Evolutionary conservation across 2,888 invertebrate genomes (phyloP), one percentile per base, ranked within the genome.

Genomic region (Aricia artaxerxes): DNA sequence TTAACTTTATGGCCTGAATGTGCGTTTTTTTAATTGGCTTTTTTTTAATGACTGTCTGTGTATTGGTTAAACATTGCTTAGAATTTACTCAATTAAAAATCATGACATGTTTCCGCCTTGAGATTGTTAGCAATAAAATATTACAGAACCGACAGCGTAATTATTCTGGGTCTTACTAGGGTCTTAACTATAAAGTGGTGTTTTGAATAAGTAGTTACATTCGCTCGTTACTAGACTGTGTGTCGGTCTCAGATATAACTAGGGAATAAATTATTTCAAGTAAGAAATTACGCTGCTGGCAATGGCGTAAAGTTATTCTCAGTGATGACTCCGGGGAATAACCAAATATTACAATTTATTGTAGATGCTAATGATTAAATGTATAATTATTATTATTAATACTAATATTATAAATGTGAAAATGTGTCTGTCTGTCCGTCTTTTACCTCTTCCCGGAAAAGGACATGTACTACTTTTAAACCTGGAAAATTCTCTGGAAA

Each of bases 131-230:
- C 13, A 69, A 69, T 69, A 69, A 75, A 44, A 49, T 9, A 24
- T 31, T 75, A 57, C 53, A 16, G 53, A 53, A 76, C 24, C 2
- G 31, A 75, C 35, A 2, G 75, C 35, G 13, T 76, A 76, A 76
- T 53, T 49, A 40, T 40, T 40, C 40, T 40, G 5, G 40, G 24
- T 24, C 24, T 24, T 24, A 24, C 75, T 49, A 53, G 24, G 24
- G 53, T 53, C 35, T 75, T 53, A 53, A 24, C 53, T 57, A 75
- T 75, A 57, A 35, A 57, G 53, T 76, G 53, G 11, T 24, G 75
- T 49, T 76, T 57, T 53, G 57, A 57, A 75, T 75, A 75, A 76
- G 49, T 57, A 76, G 53, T 76, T 76, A 57, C 35, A 57, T 75
- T 53, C 49, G 53, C 76, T 53, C 49, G 35, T 16, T 35, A 16